phyloP scores from a whole-genome alignment of 2,797 vertebrate species.

The Pangasius macronema region DNA sequence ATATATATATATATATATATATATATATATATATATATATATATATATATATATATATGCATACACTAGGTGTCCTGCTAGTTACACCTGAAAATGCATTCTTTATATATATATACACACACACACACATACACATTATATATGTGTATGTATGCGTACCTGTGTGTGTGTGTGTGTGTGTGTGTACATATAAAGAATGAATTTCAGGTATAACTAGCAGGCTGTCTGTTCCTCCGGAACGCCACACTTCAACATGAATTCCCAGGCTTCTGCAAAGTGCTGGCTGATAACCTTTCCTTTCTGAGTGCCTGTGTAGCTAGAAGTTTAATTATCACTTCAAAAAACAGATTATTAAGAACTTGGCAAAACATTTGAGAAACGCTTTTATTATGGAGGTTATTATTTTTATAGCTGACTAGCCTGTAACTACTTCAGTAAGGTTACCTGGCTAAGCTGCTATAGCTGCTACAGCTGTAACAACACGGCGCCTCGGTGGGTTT shows the following conservation, averaged over 20 bases:
- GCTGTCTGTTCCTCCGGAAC: neutral
- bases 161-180: too few relatives aligned
- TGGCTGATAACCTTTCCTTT: slow-evolving; percentile 5
- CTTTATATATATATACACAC: too few relatives aligned
- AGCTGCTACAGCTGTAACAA: neutral
- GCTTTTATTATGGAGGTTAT: neutral
- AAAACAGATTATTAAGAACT: neutral
- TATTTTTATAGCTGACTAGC: neutral
- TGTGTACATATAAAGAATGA: neutral
- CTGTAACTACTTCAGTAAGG: neutral
- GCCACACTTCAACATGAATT: neutral
- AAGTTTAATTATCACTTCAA: neutral
- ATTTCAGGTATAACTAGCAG: neutral
- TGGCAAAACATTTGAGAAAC: neutral
- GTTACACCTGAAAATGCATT: too few relatives aligned
- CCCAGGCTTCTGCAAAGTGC: neutral
- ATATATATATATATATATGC: too few relatives aligned
- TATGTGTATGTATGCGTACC: too few relatives aligned
- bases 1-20: too few relatives aligned
- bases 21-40: too few relatives aligned
- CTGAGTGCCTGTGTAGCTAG: neutral
- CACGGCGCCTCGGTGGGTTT: slow-evolving; percentile 1
- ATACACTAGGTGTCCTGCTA: too few relatives aligned
- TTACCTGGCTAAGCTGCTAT: neutral
- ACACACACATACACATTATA: too few relatives aligned